Conservation (phyloP, 30 jellyfish, hydroid and myxozoan species). For the Turritopsis rubra region DNA sequence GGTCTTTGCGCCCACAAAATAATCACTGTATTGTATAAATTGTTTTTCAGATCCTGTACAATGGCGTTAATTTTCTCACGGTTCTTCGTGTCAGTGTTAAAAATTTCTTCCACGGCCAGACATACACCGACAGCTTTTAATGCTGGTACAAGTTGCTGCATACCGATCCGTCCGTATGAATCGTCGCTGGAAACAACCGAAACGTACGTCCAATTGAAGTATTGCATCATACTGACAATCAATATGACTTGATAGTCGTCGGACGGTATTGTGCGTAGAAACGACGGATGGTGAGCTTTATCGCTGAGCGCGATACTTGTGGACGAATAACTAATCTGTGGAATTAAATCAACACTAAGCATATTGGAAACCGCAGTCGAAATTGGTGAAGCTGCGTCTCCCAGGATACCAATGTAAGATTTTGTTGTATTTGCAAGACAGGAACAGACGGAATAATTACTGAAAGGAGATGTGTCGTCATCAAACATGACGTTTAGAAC, state of each 20-base stretch:
- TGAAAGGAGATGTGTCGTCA: not conserved
- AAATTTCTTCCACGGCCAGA: constrained; percentile 17
- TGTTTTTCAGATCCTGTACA: constrained; percentile 10
- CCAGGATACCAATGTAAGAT: constrained; percentile 39
- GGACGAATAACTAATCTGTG: constrained; percentile 28
- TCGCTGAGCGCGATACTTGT: constrained; percentile 28
- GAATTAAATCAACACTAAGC: constrained; percentile 4
- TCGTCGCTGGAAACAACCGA: constrained; percentile 21
- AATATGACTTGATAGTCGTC: constrained; percentile 14
- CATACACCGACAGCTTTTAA: constrained; percentile 7
- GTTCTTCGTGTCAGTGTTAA: not conserved
- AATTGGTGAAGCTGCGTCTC: constrained; percentile 21
- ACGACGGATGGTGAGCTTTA: constrained; percentile 19
- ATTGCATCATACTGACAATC: constrained; percentile 8
- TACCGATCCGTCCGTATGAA: constrained; percentile 22
- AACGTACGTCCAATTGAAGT: constrained; percentile 31
- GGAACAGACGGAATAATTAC: not conserved
- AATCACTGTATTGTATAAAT: constrained; percentile 4
- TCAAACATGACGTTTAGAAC: constrained; percentile 52
- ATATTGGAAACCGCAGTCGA: constrained; percentile 21
- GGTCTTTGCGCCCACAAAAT: constrained; percentile 19
- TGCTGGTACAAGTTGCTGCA: constrained; percentile 4
- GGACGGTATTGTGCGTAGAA: constrained; percentile 27
- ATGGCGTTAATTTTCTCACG: constrained; percentile 28
- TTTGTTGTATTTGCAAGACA: not conserved